Conservation (phyloP, 2,113 vertebrate genomes). For the Dasypus novemcinctus region DNA sequence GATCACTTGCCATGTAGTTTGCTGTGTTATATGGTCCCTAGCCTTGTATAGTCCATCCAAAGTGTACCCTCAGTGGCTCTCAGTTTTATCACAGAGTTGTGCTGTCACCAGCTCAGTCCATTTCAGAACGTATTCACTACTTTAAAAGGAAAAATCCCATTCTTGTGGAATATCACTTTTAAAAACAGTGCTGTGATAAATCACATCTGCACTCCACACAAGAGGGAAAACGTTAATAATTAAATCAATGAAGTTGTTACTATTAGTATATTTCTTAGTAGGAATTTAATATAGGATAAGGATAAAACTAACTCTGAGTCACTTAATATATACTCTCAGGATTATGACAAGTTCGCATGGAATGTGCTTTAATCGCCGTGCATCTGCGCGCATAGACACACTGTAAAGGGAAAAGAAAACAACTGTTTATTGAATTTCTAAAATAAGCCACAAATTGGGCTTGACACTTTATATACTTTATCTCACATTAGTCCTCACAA, state of each 20-base stretch:
- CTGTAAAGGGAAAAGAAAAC: neutral
- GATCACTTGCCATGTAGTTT: too few relatives aligned
- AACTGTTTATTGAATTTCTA: neutral
- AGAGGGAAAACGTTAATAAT: neutral
- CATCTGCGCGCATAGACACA: too few relatives aligned
- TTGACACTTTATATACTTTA: neutral
- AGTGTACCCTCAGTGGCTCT: too few relatives aligned
- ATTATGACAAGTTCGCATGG: neutral
- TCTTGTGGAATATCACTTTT: neutral
- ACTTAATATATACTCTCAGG: neutral
- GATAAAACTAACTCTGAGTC: constrained; percentile 10
- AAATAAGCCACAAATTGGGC: neutral
- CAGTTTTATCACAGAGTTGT: too few relatives aligned
- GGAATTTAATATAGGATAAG: constrained; percentile 1
- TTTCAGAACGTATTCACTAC: too few relatives aligned
- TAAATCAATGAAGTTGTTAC: neutral
- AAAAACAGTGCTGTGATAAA: neutral
- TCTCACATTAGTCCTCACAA: neutral
- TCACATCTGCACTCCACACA: neutral
- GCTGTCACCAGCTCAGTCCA: too few relatives aligned
- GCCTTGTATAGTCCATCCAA: too few relatives aligned
- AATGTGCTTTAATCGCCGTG: neutral
- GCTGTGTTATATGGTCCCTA: too few relatives aligned
- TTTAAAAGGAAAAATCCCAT: too few relatives aligned
- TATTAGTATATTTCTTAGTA: neutral